phyloP scores from a whole-genome alignment of 2,797 vertebrate genomes.

The Gallinago solitaria region DNA sequence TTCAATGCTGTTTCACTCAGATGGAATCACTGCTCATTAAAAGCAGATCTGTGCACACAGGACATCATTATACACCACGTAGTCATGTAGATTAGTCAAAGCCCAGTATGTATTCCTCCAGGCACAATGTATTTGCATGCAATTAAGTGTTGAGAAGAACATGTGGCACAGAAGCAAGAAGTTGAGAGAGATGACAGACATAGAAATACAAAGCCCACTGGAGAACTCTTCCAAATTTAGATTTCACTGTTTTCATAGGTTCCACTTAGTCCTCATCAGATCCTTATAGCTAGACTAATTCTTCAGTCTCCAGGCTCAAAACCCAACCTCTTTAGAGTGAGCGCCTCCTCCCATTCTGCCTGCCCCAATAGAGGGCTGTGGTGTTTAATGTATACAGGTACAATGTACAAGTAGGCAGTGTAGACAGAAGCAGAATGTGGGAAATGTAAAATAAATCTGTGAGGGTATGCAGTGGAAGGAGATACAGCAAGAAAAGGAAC shows the following conservation, averaged over 20 bases:
- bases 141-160: background rate
- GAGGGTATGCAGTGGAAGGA: background rate
- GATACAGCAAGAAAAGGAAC: background rate
- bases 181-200: background rate
- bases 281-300: background rate
- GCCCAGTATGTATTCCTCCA: background rate
- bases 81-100: background rate
- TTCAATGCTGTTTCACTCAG: slow-evolving; percentile 33
- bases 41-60: background rate
- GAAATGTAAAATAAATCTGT: background rate
- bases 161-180: background rate
- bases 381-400: background rate
- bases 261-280: background rate
- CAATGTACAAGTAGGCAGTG: background rate
- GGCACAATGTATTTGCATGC: background rate
- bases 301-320: background rate
- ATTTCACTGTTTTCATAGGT: background rate
- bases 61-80: background rate
- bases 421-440: background rate
- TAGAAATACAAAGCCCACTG: background rate
- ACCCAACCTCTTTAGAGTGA: background rate
- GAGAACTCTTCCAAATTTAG: background rate
- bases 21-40: background rate
- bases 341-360: background rate
- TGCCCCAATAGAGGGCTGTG: background rate